Evolutionary conservation across 2,888 invertebrate genomes (phyloP), one percentile per base, ranked within the genome.

Genomic region (Drosophila merina): DNA sequence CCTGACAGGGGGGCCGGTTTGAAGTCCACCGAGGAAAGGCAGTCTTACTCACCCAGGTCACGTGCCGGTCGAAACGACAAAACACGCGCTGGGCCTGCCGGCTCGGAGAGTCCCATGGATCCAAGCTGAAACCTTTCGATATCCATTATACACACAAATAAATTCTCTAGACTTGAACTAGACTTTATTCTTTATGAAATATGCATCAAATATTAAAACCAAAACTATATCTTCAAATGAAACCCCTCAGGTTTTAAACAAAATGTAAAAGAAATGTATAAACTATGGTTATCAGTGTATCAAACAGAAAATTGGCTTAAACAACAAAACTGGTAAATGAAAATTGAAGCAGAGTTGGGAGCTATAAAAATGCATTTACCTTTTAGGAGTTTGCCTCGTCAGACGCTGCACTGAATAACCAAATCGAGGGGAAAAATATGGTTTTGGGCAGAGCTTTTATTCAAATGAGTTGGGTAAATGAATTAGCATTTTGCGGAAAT

Each of bases 1-100:
- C 31, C 55, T 36, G 48, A 47, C 50, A 59, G 55, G n/a, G 57
- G 38, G 49, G 30, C 28, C 25, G 8, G n/a, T 47, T 26, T 9
- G 20, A 42, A 38, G 14, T 20, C 48, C 42, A 10, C 10, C 7
- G 52, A 33, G 40, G 44, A 42, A 56, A 54, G 50, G 42, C 60
- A 50, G 66, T 55, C 36, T 88, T 86, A 67, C 55, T 36, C 63
- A 87, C 67, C 72, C 89, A 79, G 76, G 88, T 87, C 87, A 87
- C 87, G 87, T 89, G 89, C 89, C 63, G 57, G 59, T 62, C 59
- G 56, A 73, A 78, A 88, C 87, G 85, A 78, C 76, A 76, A 74
- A 82, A 83, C 76, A 81, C 70, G 79, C 78, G 85, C 66, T 67
- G 20, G 62, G 71, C 72, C 73, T 66, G 72, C 74, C 74, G 20